These are phyloP conservation scores for Petrocephalus schoutedeni DNA, from an alignment of 2,797 vertebrate genomes.

Conservation along the genomic window DNA sequence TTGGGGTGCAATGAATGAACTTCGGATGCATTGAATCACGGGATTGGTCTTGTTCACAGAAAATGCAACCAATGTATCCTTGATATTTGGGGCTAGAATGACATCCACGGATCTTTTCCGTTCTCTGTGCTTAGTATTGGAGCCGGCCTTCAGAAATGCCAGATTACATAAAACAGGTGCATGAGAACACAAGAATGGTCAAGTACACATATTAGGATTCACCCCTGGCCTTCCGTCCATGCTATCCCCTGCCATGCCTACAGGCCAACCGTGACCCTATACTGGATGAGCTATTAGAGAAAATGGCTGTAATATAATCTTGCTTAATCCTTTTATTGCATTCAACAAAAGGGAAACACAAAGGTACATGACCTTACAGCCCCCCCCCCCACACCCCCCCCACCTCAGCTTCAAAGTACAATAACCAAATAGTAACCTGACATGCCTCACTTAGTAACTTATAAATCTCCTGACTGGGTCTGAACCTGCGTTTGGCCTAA, in stretches of 20 bases:
- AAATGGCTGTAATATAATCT: not conserved
- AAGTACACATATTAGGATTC: no score
- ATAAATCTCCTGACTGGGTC: conserved; percentile 22
- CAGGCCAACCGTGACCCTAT: not conserved
- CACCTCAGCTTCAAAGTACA: not conserved
- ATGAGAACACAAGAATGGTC: no score
- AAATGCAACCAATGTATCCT: no score
- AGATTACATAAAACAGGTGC: no score
- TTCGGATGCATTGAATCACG: no score
- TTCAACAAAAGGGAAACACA: not conserved
- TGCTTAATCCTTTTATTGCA: not conserved
- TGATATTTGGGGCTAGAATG: no score
- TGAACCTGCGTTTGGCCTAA: conserved; percentile 39
- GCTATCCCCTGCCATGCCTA: not conserved
- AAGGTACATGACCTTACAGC: not conserved
- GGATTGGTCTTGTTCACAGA: no score
- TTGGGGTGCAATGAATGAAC: no score
- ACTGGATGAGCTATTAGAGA: not conserved
- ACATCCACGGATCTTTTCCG: no score
- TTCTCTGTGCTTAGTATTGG: no score
- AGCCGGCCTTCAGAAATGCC: no score
- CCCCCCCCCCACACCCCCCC: not conserved
- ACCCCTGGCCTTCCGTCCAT: not conserved
- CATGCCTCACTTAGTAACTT: conserved; percentile 33
- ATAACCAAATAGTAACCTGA: conserved; percentile 6